Base-by-base conservation (phyloP, 2,113 vertebrate species). In the Polyodon spathula region DNA sequence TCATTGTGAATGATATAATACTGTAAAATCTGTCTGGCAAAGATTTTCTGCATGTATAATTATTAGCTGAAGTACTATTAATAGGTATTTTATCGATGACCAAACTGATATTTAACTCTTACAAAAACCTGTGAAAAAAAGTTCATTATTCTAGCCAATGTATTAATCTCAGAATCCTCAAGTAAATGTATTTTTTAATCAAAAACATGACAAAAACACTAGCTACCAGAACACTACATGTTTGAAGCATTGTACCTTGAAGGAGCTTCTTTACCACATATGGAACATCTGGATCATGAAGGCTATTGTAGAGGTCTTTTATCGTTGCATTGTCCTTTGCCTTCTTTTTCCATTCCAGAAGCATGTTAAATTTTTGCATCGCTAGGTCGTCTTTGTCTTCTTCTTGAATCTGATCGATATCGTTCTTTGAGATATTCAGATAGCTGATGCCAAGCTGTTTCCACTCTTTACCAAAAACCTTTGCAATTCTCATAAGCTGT, bases 391-490 rank as follows among this genome's bases (percentile, higher is more conserved):
- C 73, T 27, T 27, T 27, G 62, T 89, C 79, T 0, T 16, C 54
- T 1, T 70, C 75, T 63, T 77, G 74, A 50, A 86, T 85, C 14
- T 84, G 73, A 0, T 90, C 84, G 1, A 88, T 78, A 16, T 89
- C 81, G 6, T 60, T 73, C 40, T 78, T 78, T 54, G 70, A 78
- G 69, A 92, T 46, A 54, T 74, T 75, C 0, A 93, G 77, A 4
- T 70, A 82, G 37, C 61, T 43, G 60, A 92, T 85, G 63, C 82
- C 87, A 2, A 87, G 71, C 57, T 88, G 74, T 61, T 82, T 76
- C 90, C 90, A 90, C 59, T 83, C 81, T 56, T 73, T 79, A 8
- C 84, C 91, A 15, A 90, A 75, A 10, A 63, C 67, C 66, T 72
- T 80, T 27, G 88, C 86, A 0, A 92, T 63, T 27, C 11, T 59